phyloP scores from a whole-genome alignment of 2,888 invertebrate genomes.

The Nudaria mundana region DNA sequence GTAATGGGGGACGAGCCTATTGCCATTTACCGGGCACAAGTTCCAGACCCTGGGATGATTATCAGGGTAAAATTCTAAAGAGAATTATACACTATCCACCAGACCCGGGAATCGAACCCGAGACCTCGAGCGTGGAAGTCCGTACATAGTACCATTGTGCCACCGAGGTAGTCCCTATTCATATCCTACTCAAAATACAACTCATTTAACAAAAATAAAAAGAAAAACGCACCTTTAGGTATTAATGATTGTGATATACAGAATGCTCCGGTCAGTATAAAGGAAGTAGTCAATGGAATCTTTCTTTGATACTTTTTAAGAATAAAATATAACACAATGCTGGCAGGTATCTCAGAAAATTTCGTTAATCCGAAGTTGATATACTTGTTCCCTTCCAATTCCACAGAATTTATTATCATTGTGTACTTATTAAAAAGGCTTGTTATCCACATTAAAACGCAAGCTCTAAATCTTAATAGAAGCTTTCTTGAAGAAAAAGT shows the following conservation, averaged over 20 bases:
- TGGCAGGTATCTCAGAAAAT: not conserved
- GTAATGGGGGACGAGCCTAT: no score
- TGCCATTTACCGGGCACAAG: no score
- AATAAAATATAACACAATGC: not conserved
- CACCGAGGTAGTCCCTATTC: no score
- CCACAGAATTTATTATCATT: slow-evolving; percentile 78
- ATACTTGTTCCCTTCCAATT: not conserved
- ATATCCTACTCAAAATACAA: no score
- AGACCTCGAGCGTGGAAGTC: no score
- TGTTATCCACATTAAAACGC: slow-evolving; percentile 49
- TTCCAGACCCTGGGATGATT: no score
- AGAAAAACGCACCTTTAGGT: slow-evolving; percentile 4
- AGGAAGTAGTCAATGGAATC: not conserved
- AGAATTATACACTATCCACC: no score
- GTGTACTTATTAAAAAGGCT: slow-evolving; percentile 79
- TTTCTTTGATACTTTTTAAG: not conserved
- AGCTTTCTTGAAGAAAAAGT: slow-evolving; percentile 39
- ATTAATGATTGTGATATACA: not conserved
- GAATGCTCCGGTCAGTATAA: not conserved
- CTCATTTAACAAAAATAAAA: no score
- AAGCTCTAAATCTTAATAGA: slow-evolving; percentile 43
- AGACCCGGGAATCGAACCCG: no score
- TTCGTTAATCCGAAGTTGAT: not conserved
- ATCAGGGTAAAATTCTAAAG: no score
- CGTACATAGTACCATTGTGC: no score